These are phyloP conservation scores for Archips crataeganus DNA, from an alignment of 2,888 invertebrate genomes.

Conservation along the genomic window DNA sequence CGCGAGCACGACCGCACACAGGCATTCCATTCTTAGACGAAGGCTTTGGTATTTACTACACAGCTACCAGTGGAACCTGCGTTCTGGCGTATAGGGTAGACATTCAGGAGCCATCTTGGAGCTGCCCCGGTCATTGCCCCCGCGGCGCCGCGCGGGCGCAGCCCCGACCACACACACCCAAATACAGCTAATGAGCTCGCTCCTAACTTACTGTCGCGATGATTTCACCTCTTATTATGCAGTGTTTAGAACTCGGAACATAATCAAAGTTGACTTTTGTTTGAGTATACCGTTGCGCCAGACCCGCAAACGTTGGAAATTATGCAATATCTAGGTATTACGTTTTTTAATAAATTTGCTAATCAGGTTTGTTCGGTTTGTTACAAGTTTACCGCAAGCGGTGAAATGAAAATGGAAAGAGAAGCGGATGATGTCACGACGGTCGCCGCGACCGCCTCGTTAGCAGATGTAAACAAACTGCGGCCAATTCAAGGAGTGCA, in stretches of 20 bases:
- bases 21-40: not conserved
- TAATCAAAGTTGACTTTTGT: not conserved
- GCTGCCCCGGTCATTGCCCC: slow-evolving; percentile 13
- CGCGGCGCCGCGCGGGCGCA: slow-evolving; percentile 3
- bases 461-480: slow-evolving; percentile 16
- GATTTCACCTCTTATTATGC: slow-evolving; percentile 27
- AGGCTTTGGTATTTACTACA: not conserved
- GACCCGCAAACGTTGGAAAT: not conserved
- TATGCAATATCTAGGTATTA: not conserved
- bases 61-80: not conserved
- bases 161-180: slow-evolving; percentile 11
- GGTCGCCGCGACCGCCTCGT: not conserved
- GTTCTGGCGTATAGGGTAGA: not conserved
- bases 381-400: not conserved
- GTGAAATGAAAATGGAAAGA: slow-evolving; percentile 1
- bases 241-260: not conserved
- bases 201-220: slow-evolving; percentile 32
- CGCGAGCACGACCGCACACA: not conserved
- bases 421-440: slow-evolving; percentile 14
- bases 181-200: slow-evolving; percentile 27
- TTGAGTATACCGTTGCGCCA: not conserved
- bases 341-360: not conserved
- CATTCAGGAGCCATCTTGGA: not conserved
- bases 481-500: slow-evolving; percentile 12
- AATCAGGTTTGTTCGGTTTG: slow-evolving; percentile 3